Conservation (phyloP, 2,888 invertebrate species). For the Dioctria rufipes region DNA sequence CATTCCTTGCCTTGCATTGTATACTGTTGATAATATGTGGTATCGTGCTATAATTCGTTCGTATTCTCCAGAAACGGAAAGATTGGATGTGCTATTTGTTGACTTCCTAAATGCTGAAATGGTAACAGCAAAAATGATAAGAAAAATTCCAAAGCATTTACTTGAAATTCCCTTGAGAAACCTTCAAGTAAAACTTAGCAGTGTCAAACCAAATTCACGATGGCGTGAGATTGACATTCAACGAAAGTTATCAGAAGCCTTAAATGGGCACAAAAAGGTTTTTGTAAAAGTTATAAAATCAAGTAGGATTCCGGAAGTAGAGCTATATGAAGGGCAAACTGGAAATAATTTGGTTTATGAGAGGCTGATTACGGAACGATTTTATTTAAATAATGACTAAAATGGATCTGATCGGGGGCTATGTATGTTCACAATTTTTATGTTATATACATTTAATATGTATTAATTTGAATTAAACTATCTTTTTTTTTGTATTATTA, state of each 20-base stretch:
- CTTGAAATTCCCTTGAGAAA: conserved; percentile 73
- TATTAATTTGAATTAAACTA: too few relatives aligned
- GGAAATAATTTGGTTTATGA: conserved; percentile 59
- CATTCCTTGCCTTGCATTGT: conserved; percentile 77
- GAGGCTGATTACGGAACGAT: conserved; percentile 50
- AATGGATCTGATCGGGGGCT: not conserved
- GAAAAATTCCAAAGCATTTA: conserved; percentile 73
- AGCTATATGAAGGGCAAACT: conserved; percentile 63
- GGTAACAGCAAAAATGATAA: conserved; percentile 71
- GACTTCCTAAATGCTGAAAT: conserved; percentile 82
- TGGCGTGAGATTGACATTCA: conserved; percentile 67
- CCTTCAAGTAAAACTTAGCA: conserved; percentile 72
- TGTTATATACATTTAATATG: too few relatives aligned
- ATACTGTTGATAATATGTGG: conserved; percentile 78
- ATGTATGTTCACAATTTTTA: not conserved
- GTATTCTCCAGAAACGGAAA: conserved; percentile 69
- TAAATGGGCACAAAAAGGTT: conserved; percentile 69
- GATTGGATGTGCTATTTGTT: conserved; percentile 78
- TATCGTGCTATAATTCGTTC: conserved; percentile 79
- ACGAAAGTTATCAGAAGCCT: conserved; percentile 66
- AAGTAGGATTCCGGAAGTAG: conserved; percentile 66
- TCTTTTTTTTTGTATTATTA: too few relatives aligned
- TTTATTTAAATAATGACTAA: conserved; percentile 11
- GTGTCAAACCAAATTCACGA: conserved; percentile 68
- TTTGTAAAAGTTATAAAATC: conserved; percentile 67